These are phyloP conservation scores for Chironomus tepperi DNA, from an alignment of 1,140 invertebrate genomes.

Conservation along the genomic window DNA sequence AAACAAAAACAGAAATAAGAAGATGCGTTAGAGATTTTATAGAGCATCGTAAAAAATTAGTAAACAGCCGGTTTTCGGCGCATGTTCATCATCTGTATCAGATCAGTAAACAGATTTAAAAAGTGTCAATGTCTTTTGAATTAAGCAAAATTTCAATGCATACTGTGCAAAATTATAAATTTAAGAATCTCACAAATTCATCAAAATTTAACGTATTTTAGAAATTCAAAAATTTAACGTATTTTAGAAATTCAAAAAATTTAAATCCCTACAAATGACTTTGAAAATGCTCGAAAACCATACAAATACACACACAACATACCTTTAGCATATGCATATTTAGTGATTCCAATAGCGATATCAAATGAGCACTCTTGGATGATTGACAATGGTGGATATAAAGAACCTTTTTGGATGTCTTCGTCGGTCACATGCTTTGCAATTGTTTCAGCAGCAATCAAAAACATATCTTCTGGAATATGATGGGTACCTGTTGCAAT, in stretches of 20 bases:
- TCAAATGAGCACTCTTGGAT: constrained; percentile 82
- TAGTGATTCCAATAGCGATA: constrained; percentile 78
- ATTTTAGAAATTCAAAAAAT: constrained; percentile 29
- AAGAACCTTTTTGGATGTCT: constrained; percentile 75
- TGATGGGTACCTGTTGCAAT: constrained; percentile 78
- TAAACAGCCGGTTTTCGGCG: too few relatives aligned
- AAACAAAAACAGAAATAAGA: too few relatives aligned
- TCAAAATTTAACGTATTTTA: too few relatives aligned
- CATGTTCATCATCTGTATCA: too few relatives aligned
- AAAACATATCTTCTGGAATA: constrained; percentile 82
- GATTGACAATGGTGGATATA: constrained; percentile 85
- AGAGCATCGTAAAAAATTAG: too few relatives aligned
- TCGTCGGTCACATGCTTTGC: constrained; percentile 72
- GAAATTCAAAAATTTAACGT: too few relatives aligned
- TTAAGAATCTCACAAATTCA: too few relatives aligned
- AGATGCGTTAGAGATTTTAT: too few relatives aligned
- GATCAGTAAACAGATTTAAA: too few relatives aligned
- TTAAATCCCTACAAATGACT: constrained; percentile 41
- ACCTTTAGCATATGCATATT: constrained; percentile 83
- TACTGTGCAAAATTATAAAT: too few relatives aligned
- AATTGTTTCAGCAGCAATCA: constrained; percentile 77
- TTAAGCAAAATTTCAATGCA: too few relatives aligned
- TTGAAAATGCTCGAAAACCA: constrained; percentile 48
- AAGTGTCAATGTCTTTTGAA: too few relatives aligned
- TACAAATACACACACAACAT: constrained; percentile 27